Percentiles rank a stretch among this genome's conserved stretches.
These are phyloP conservation scores for Planococcus citri DNA, from an alignment of 1,140 invertebrate species.

Conservation along the genomic window DNA sequence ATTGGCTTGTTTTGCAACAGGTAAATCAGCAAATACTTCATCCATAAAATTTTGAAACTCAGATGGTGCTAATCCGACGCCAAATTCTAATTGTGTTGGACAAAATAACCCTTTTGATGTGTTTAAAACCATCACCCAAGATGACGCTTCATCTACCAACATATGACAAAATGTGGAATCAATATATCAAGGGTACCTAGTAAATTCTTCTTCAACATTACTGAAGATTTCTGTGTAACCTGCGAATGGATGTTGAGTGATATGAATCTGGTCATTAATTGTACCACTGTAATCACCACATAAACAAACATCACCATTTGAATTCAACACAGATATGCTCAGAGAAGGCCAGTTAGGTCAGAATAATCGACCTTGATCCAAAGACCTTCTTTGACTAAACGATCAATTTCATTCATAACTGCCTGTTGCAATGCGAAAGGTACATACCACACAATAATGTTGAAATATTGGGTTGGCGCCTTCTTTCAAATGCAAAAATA, in stretches of 20 bases:
- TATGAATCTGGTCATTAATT: conserved; percentile 32
- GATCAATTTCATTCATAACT: conserved; percentile 33
- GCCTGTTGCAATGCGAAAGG: conserved; percentile 30
- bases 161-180: conserved; percentile 32
- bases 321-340: conserved; percentile 38
- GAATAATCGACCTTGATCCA: conserved; percentile 33
- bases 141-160: conserved; percentile 29
- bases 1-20: conserved; percentile 28
- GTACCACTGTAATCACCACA: conserved; percentile 39
- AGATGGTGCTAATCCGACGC: background rate
- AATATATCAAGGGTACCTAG: conserved; percentile 32
- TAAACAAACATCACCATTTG: conserved; percentile 34
- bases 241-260: conserved; percentile 32
- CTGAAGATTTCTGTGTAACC: conserved; percentile 32
- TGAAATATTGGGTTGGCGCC: conserved; percentile 30
- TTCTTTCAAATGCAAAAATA: background rate
- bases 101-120: conserved; percentile 24
- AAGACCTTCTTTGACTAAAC: conserved; percentile 31
- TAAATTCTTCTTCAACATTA: conserved; percentile 30
- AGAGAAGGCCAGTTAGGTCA: conserved; percentile 41
- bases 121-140: conserved; percentile 26
- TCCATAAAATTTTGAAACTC: conserved; percentile 34
- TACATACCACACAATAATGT: conserved; percentile 33
- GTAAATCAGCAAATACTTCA: conserved; percentile 31
- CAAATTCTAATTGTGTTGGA: background rate